Percentiles rank a stretch among this genome's conserved stretches.
Evolutionary conservation across 1,140 invertebrate species (phyloP).

Genomic region (Nasonia giraulti): DNA sequence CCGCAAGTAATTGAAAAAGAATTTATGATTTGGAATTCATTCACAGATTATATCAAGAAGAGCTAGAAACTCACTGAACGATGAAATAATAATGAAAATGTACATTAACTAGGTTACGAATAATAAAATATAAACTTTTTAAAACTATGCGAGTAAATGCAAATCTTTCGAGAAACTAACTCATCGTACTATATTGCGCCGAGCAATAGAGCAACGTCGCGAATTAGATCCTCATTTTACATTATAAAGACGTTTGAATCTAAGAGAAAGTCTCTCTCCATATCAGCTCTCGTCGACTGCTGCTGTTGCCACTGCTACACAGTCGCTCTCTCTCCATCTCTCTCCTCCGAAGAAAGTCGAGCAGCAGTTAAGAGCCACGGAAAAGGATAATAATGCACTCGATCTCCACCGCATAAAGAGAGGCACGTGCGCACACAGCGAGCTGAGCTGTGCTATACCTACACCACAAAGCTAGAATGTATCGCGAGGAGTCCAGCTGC

Average conservation of each 20-base stretch:
- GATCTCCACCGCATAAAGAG: neutral
- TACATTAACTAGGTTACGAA: too few species aligned
- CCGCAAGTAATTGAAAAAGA: too few species aligned
- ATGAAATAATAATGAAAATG: too few species aligned
- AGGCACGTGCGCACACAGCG: neutral
- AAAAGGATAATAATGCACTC: conserved; percentile 13
- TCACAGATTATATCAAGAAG: too few species aligned
- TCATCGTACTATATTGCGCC: too few species aligned
- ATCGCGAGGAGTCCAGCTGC: neutral
- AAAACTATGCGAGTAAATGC: too few species aligned
- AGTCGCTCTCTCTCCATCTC: neutral
- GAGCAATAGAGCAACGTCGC: neutral
- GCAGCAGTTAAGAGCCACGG: conserved; percentile 10
- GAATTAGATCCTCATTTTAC: conserved; percentile 9
- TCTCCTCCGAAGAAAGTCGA: conserved; percentile 10
- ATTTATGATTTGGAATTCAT: too few species aligned
- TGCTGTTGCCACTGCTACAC: neutral
- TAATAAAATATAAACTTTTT: too few species aligned
- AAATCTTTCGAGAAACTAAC: too few species aligned
- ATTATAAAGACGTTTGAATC: conserved; percentile 26
- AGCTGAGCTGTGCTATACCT: neutral
- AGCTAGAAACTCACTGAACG: too few species aligned
- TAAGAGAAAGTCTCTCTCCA: conserved; percentile 16
- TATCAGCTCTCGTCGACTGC: neutral
- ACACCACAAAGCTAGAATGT: neutral